Evolutionary conservation across 1,140 invertebrate genomes (phyloP), one percentile per base, ranked within the genome.

Genomic region (Aethina tumida): DNA sequence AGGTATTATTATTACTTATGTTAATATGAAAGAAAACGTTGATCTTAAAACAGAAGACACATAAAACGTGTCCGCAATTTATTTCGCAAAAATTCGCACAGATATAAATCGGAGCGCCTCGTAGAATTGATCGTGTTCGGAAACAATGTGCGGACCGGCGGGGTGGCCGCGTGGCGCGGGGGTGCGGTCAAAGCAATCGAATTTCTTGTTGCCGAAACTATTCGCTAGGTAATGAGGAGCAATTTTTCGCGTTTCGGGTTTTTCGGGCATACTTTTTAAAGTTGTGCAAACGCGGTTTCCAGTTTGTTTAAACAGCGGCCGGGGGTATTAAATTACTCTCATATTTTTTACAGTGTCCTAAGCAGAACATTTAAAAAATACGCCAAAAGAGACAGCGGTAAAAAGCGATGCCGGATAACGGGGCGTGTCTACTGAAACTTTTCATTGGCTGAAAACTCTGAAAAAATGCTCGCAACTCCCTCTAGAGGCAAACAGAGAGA

Each of bases 361-460:
- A 52, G 54, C 54, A 52, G 47, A 41, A 45, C 53, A 47, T 53
- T 58, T 54, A 55, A 57, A 55, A 54, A 58, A 46, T 51, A 46
- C 39, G 44, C 41, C 32, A 39, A 44, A 43, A 47, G 52, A 56
- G 45, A 56, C 36, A 50, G 45, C 47, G 32, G 41, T 33, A 43
- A 54, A 56, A 52, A 50, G 47, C 41, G 40, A 50, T 46, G 49
- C 43, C 47, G 38, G 43, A 45, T 37, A 43, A 35, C 35, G 34
- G 48, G 55, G 55, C 53, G 50, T 47, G 47, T 45, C 45, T 36
- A 22, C 16, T 44, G 45, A 45, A 52, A 55, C 48, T 58, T 58
- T 55, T 50, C 55, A 61, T 61, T 61, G 59, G 59, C 54, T 51
- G 57, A 57, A 61, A 59, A 61, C 45, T 51, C 45, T 39, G 49